Base-by-base conservation (phyloP, 2,888 invertebrate genomes). In the Nebria salina region DNA sequence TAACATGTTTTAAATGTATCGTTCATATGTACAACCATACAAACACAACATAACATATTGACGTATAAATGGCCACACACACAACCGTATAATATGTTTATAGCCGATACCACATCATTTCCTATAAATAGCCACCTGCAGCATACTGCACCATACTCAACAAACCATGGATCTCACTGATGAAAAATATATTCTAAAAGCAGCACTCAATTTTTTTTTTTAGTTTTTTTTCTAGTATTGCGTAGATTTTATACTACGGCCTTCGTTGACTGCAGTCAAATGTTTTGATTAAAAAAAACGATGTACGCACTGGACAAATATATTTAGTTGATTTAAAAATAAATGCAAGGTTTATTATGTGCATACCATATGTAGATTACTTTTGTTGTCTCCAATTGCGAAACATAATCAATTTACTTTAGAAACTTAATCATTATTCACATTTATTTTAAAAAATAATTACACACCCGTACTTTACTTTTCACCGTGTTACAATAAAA, bases 71-170 rank as follows among this genome's bases (percentile, higher is more conserved):
- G 54, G 13, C 54, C 54, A 54, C 54, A 54, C 54, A 54, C 54
- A 54, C 54, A 54, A 13, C 54, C 54, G 13, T 8, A 54, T 54
- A 54, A 54, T 41, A 26, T 26, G 72, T 72, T 72, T 26, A 70
- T 70, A 34, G 42, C 72, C 72, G 72, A 34, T 41, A 72, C 42
- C 72, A 72, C 72, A 72, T 72, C 72, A 72, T 72, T 72, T 72
- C 34, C 72, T 72, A 72, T 72, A 72, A 72, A 72, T 72, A 72
- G 34, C 72, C 34, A 72, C 72, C 54, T 54, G 54, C 54, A 54
- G 13, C 54, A 54, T 54, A 54, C 54, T 54, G 54, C 54, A 54
- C 54, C 13, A 7, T 54, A 54, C 54, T 13, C 54, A 54, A 54
- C 54, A 54, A 54, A 54, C 54, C 54, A 54, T 54, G 54, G 7